phyloP scores from a whole-genome alignment of 2,888 invertebrate genomes.

The Blera fallax region DNA sequence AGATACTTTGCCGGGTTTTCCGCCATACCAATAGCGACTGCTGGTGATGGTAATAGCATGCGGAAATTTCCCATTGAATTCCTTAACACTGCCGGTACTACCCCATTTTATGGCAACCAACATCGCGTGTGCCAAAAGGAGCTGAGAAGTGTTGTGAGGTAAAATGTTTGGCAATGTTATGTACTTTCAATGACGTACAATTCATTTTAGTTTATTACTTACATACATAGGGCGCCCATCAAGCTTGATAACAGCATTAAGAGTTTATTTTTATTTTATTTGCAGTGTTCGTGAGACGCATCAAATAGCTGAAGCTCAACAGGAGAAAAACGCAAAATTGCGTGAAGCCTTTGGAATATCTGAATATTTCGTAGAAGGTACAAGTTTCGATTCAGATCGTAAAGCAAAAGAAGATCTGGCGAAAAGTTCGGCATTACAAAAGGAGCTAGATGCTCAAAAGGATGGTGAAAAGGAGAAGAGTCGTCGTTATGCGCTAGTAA shows the following conservation, averaged over 20 bases:
- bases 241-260: background rate
- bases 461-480: constrained; percentile 80
- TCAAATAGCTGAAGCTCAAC: constrained; percentile 97
- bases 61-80: constrained; percentile 66
- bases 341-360: constrained; percentile 97
- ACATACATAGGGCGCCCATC: background rate
- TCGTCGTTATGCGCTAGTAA: constrained; percentile 87
- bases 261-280: constrained; percentile 34
- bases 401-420: constrained; percentile 83
- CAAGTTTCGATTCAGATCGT: constrained; percentile 93
- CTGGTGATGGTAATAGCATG: constrained; percentile 25
- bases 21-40: constrained; percentile 32
- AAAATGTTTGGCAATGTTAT: constrained; percentile 75
- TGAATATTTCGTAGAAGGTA: constrained; percentile 96
- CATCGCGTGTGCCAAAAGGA: constrained; percentile 74
- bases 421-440: constrained; percentile 81
- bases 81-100: constrained; percentile 24
- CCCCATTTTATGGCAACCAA: constrained; percentile 43
- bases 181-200: constrained; percentile 76
- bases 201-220: constrained; percentile 25
- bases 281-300: constrained; percentile 96
- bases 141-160: constrained; percentile 77
- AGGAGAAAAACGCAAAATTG: constrained; percentile 95
- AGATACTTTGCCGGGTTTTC: constrained; percentile 69
- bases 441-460: constrained; percentile 82